Base-by-base conservation (phyloP, 37 sponge, comb jelly and placozoan genomes). In the Crambe crambe region DNA sequence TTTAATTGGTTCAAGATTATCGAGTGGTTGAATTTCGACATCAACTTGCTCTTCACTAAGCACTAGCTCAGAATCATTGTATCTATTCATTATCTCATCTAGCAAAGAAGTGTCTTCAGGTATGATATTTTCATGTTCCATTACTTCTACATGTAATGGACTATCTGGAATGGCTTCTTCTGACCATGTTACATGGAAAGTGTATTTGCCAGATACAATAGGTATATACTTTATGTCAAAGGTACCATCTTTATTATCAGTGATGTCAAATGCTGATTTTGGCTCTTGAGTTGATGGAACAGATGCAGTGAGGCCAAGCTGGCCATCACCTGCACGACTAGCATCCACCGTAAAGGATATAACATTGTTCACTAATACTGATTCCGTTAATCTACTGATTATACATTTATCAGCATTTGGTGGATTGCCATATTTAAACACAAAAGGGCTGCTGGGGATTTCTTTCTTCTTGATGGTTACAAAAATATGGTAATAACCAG, bases 401-500 rank as follows among this genome's bases (percentile, higher is more conserved):
- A 47, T 60, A 42, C 29, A 34, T 58, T n/a, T 57, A 31, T 68
- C 80, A 67, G 94, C 90, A 30, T 74, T 76, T 15, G 87, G 70
- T 22, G 92, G 92, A 3, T 31, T 38, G 20, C 67, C 68, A 21
- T 85, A 85, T 51, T 71, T 78, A 9, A 95, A 47, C 37, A 88
- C 72, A 31, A 82, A 83, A 2, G 95, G 95, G 69, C 90, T 89
- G 12, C 77, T 70, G 3, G 73, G 37, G 3, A 91, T 38, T 38
- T 95, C 87, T 37, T 74, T 75, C 23, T 84, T 78, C 0, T 83
- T 80, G 34, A n/a, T 56, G 18, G 36, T 74, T 4, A 87, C 56
- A 31, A 80, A 80, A 25, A 92, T 64, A 39, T 35, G 34, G 67
- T 91, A 79, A 43, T 76, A 40, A 30, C 91, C 91, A 4, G 82